Base-by-base conservation (phyloP, 1,140 invertebrate genomes). In the Uloborus diversus region DNA sequence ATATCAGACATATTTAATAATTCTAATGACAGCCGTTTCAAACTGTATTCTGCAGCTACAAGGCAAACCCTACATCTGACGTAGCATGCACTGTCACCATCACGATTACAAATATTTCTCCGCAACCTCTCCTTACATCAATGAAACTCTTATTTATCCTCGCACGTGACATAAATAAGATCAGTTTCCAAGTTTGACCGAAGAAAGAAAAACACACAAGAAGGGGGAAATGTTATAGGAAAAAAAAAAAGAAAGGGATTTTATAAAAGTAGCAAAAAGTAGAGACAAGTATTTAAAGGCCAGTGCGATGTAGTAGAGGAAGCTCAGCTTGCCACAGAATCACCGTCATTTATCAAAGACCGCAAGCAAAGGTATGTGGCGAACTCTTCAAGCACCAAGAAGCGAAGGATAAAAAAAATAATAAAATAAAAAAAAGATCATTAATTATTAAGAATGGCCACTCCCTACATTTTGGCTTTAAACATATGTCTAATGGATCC, bases 371-470 rank as follows among this genome's bases (percentile, higher is more conserved):
- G 49, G 49, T 53, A 53, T 53, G 49, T 53, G 49, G 49, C 49
- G n/a, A 53, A 14, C 49, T 53, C n/a, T n/a, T 53, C n/a, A 53
- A 53, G 20, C 49, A n/a, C 7, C 17, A 7, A 53, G 20, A 53
- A 3, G 49, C 23, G 23, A 53, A n/a, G n/a, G n/a, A n/a, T n/a
- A n/a, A n/a, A n/a, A n/a, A n/a, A n/a, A n/a, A n/a, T n/a, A n/a
- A n/a, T n/a, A n/a, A n/a, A n/a, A n/a, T n/a, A 53, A 53, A 53
- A 42, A 42, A 53, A 53, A 20, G 13, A 53, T 53, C 49, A 53
- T 53, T 53, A 53, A 53, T 53, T 53, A 53, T 53, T 53, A 53
- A 53, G 49, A 53, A 53, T n/a, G 23, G 49, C 49, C 49, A 4
- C 49, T 53, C 49, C 49, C 49, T 53, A 3, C n/a, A 53, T 53